phyloP scores from a whole-genome alignment of 2,888 invertebrate genomes.

The Stomorhina lunata region DNA sequence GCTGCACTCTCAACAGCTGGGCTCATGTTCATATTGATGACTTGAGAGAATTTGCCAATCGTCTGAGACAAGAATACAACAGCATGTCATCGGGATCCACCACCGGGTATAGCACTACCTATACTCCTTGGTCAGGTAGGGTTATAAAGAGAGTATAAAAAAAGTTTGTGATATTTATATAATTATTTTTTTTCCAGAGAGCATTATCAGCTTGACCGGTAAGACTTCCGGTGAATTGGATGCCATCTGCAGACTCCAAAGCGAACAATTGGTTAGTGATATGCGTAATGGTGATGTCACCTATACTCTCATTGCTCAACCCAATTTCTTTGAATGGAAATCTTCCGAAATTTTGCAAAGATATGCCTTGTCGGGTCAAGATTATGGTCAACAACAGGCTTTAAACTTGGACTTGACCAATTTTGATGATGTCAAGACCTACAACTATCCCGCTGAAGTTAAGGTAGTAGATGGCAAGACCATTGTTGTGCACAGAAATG shows the following conservation, averaged over 20 bases:
- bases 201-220: constrained; percentile 73
- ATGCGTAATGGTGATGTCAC: constrained; percentile 74
- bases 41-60: constrained; percentile 75
- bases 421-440: constrained; percentile 76
- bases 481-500: constrained; percentile 77
- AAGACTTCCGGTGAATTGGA: constrained; percentile 75
- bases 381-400: constrained; percentile 70
- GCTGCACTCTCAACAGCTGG: constrained; percentile 73
- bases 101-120: constrained; percentile 55
- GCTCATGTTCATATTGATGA: constrained; percentile 73
- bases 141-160: not conserved
- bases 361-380: constrained; percentile 56
- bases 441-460: constrained; percentile 76
- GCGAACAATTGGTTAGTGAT: constrained; percentile 74
- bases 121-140: constrained; percentile 74
- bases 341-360: constrained; percentile 73
- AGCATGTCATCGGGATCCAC: constrained; percentile 70
- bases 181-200: constrained; percentile 68
- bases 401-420: constrained; percentile 72
- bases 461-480: constrained; percentile 77
- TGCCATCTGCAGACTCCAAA: constrained; percentile 68
- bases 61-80: constrained; percentile 75
- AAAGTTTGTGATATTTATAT: too few species aligned
- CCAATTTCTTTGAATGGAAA: constrained; percentile 77
- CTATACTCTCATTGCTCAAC: constrained; percentile 74